Evolutionary conservation across 2,888 invertebrate species (phyloP).

Genomic region (Zhengitettix transpicula): DNA sequence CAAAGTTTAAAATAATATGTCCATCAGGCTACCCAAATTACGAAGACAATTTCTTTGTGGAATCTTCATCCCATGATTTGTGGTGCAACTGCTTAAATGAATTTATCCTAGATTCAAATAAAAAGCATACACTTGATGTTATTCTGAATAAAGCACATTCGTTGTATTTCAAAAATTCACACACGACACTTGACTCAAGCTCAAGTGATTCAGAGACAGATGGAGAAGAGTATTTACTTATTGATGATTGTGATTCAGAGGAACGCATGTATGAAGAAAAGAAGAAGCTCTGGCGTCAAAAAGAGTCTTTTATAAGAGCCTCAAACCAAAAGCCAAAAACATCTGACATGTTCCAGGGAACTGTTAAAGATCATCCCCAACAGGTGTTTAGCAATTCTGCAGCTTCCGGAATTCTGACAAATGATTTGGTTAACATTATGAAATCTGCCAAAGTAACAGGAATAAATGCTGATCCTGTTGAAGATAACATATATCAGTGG

Average conservation of each 20-base stretch:
- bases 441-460: conserved; percentile 17
- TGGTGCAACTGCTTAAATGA: conserved; percentile 16
- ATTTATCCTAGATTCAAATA: conserved; percentile 11
- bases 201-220: conserved; percentile 9
- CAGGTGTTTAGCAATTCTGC: conserved; percentile 23
- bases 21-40: conserved; percentile 12
- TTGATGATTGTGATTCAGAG: conserved; percentile 8
- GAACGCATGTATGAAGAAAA: conserved; percentile 10
- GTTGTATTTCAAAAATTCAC: conserved; percentile 5
- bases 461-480: conserved; percentile 21
- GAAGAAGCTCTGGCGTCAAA: conserved; percentile 13
- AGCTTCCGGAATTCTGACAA: conserved; percentile 23
- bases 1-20: conserved; percentile 9
- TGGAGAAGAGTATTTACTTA: conserved; percentile 7
- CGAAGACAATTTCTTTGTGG: conserved; percentile 15
- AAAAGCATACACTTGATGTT: conserved; percentile 5
- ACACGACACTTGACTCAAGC: conserved; percentile 1
- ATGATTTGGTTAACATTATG: conserved; percentile 23
- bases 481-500: conserved; percentile 24
- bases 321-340: conserved; percentile 12
- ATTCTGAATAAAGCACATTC: conserved; percentile 11
- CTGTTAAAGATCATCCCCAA: conserved; percentile 13
- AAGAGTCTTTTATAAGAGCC: conserved; percentile 13
- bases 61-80: conserved; percentile 11
- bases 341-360: conserved; percentile 12